Base-by-base conservation (phyloP, 2,113 vertebrate species). In the Hystrix brachyura region DNA sequence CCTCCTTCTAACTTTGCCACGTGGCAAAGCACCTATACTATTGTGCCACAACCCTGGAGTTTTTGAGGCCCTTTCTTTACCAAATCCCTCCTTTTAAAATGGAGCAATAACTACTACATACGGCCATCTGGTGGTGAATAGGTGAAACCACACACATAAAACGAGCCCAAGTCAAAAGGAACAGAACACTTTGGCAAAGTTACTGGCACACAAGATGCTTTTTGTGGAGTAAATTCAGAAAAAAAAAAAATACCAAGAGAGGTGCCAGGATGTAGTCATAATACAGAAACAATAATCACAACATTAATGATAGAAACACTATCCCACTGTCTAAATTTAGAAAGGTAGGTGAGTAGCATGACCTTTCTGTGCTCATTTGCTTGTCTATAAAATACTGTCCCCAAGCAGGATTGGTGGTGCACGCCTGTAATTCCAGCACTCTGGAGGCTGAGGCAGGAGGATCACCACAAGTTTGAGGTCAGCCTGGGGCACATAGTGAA, bases 71-170 rank as follows among this genome's bases (percentile, higher is more conserved):
- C 90, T 83, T 62, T 38, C 7, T 11, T 1, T 8, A 14, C 11
- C 2, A 32, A 86, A 64, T 87, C 21, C 67, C 13, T 51, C 5
- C 29, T 59, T 82, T 60, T 12, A 95, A 38, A 90, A 72, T 34
- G 60, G 80, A 13, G 74, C 14, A 95, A 51, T 59, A 80, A 46
- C 74, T 10, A 0, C 76, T 53, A 0, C 59, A 12, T 65, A 19
- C 69, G 94, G 83, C 94, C 97, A 97, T 65, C 97, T 97, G 84
- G 94, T 60, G 97, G 80, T 57, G 0, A 27, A 3, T 0, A 0
- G 7, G 1, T 71, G 55, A 46, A 95, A 87, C 21, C 53, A 90
- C 83, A 78, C 2, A 60, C 85, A 4, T 90, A 34, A 64, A 80
- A 15, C 78, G 14, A 23, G 17, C n/a, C 67, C 60, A 32, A 29